phyloP scores from a whole-genome alignment of 2,888 invertebrate species.

The Andrena bicolor region DNA sequence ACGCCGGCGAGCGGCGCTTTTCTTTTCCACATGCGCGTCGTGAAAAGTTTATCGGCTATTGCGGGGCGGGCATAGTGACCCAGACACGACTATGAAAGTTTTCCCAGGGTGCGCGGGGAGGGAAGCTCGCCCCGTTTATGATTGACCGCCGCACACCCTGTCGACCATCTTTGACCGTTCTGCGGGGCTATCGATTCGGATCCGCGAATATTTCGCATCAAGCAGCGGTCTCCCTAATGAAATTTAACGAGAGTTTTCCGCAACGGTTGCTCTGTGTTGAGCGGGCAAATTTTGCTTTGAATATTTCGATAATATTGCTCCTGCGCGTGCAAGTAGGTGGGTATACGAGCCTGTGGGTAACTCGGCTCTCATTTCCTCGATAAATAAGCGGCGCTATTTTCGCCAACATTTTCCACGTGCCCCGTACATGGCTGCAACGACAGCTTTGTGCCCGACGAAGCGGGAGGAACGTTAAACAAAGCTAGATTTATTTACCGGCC shows the following conservation, averaged over 20 bases:
- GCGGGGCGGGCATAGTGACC: constrained; percentile 54
- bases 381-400: constrained; percentile 23
- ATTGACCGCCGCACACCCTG: constrained; percentile 11
- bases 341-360: background rate
- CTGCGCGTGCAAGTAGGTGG: background rate
- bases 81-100: constrained; percentile 56
- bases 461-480: constrained; percentile 21
- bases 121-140: constrained; percentile 34
- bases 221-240: background rate
- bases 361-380: background rate
- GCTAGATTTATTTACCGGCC: constrained; percentile 43
- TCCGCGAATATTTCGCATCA: constrained; percentile 6
- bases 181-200: constrained; percentile 32
- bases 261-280: background rate
- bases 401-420: constrained; percentile 19
- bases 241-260: background rate
- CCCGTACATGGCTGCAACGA: constrained; percentile 6
- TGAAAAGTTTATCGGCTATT: constrained; percentile 63
- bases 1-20: constrained; percentile 1
- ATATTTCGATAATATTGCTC: background rate
- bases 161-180: constrained; percentile 33
- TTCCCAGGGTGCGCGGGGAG: background rate
- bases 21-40: constrained; percentile 32
- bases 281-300: background rate
- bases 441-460: background rate